phyloP scores from a whole-genome alignment of 2,113 vertebrate genomes.

The Otocyon megalotis region DNA sequence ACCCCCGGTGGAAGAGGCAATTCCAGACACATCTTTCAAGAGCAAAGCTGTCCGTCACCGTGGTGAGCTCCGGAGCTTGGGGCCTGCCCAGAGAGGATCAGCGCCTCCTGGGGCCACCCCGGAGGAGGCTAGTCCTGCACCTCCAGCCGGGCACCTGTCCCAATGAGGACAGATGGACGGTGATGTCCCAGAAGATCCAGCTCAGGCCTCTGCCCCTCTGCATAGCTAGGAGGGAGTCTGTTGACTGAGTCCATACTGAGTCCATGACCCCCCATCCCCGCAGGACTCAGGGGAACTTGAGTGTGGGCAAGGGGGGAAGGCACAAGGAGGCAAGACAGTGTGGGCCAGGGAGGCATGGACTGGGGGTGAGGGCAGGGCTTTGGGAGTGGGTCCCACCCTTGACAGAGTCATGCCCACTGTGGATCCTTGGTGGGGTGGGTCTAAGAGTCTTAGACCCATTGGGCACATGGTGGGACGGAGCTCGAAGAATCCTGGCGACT shows the following conservation, averaged over 20 bases:
- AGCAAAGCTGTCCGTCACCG: fast-evolving
- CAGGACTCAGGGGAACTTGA: not conserved
- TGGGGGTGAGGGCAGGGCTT: not conserved
- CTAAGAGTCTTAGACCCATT: not conserved
- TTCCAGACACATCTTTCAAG: not conserved
- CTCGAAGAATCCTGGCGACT: not conserved
- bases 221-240: not conserved
- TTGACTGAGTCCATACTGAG: not conserved
- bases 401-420: not conserved
- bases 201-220: not conserved
- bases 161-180: not conserved
- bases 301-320: not conserved
- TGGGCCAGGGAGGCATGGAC: too few species aligned
- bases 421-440: too few species aligned
- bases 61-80: not conserved
- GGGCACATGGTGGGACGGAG: not conserved
- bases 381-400: not conserved
- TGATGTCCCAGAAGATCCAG: not conserved
- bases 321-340: not conserved
- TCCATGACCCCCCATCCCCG: fast-evolving
- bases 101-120: not conserved
- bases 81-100: not conserved
- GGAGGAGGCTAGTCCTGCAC: fast-evolving
- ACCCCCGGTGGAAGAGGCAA: not conserved
- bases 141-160: not conserved